Evolutionary conservation across 2,797 vertebrate species (phyloP), one percentile per base, ranked within the genome.

Genomic region (Perodicticus potto): DNA sequence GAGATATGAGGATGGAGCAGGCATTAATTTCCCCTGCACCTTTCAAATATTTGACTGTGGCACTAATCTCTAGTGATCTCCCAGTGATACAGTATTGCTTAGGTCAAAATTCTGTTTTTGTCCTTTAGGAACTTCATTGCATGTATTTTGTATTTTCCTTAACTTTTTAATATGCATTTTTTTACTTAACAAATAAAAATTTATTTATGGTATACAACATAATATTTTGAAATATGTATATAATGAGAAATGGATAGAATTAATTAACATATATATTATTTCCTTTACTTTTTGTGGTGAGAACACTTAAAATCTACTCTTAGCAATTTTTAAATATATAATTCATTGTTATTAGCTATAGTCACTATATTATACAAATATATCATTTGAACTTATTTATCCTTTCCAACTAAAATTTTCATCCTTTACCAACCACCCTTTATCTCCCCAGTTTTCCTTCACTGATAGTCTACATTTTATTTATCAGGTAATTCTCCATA

Each of bases 41-140:
- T 87, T 91, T 91, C 34, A 95, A 77, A 73, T 69, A 90, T 32
- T 59, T 89, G 22, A 73, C n/a, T 59, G 43, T 85, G 80, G 7
- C 63, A 45, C 53, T 57, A 72, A 43, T 70, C 43, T 93, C 63
- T 91, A 29, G 20, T 65, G 34, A 43, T 29, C 25, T 27, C 37
- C 53, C 25, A 76, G 10, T 72, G 43, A 89, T 43, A 16, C 17
- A 40, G 12, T 29, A 59, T 9, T 74, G 7, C 65, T 88, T 69
- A 27, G 16, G 4, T 88, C 43, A 88, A 87, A 82, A 92, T 85
- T 69, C 17, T 83, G 13, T 82, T 57, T 29, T 59, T 17, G 10
- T 23, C 55, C 34, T 27, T 78, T 59, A 34, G 25, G 8, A 81
- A 59, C 23, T 81, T 81, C 37, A 81, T 59, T 40, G 34, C 11